Percentiles rank a stretch among this genome's conserved stretches.
Conservation (phyloP, 2,113 vertebrate species). For the Spermophilus dauricus region DNA sequence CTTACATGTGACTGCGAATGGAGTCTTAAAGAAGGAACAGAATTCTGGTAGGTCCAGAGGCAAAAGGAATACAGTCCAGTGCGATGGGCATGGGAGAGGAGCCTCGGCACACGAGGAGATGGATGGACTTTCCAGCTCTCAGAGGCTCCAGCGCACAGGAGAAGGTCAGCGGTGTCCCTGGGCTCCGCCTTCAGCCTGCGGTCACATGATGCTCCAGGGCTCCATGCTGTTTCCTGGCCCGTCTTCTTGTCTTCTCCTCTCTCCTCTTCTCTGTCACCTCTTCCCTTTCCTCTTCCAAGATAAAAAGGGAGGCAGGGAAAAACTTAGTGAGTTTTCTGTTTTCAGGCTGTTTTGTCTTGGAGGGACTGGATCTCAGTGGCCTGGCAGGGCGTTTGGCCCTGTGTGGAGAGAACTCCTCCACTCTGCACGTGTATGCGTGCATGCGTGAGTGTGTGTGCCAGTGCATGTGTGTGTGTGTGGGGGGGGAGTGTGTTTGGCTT, state of each 20-base stretch:
- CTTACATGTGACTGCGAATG: neutral
- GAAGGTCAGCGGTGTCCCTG: accelerated
- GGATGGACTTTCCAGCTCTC: neutral
- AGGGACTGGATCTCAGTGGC: neutral
- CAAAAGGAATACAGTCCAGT: neutral
- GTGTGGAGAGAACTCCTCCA: neutral
- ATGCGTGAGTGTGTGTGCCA: no score
- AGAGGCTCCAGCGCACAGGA: neutral
- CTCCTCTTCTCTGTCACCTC: neutral
- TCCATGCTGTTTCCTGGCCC: neutral
- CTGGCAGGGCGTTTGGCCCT: neutral
- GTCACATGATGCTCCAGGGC: accelerated
- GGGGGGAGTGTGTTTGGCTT: neutral
- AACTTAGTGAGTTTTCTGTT: neutral
- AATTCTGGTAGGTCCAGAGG: neutral
- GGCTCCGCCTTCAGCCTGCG: neutral
- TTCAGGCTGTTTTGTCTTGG: neutral
- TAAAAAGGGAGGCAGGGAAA: neutral
- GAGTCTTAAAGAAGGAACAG: neutral
- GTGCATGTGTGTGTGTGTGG: neutral
- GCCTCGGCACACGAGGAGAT: accelerated
- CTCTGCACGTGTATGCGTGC: neutral
- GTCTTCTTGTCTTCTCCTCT: neutral
- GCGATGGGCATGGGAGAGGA: neutral
- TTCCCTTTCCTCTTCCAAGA: conserved; percentile 26